Evolutionary conservation across 1,140 invertebrate species (phyloP).

Genomic region (Lycorma delicatula): DNA sequence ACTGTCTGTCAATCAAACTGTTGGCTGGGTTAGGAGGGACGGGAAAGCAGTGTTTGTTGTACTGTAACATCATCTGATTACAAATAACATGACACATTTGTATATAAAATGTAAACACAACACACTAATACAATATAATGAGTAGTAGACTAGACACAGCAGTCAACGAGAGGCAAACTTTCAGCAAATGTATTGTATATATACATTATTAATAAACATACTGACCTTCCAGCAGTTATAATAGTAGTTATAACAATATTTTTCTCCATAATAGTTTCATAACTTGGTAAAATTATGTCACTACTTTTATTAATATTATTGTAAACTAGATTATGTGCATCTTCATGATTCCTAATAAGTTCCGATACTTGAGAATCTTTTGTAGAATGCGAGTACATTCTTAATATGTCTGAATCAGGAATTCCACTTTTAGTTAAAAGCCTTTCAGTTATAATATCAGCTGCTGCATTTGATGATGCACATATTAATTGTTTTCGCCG

Average conservation of each 20-base stretch:
- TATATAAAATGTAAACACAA: no score
- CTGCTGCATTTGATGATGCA: slow-evolving; percentile 81
- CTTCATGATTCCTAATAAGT: background rate
- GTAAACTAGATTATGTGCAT: background rate
- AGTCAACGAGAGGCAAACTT: no score
- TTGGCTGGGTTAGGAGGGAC: no score
- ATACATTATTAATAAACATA: background rate
- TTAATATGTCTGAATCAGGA: background rate
- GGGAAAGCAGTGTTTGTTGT: no score
- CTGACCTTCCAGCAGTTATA: slow-evolving; percentile 22
- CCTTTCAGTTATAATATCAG: slow-evolving; percentile 65
- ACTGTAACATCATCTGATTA: no score
- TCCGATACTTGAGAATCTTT: background rate
- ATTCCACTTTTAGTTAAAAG: slow-evolving; percentile 38
- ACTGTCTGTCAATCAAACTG: no score
- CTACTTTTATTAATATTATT: background rate
- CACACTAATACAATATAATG: no score
- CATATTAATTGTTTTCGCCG: slow-evolving; percentile 48
- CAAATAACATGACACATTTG: no score
- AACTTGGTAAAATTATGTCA: background rate
- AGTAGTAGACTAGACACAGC: no score
- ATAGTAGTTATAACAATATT: slow-evolving; percentile 24
- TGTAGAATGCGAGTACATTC: background rate
- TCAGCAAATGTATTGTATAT: no score
- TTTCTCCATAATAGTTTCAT: background rate